phyloP scores from a whole-genome alignment of 2,797 vertebrate genomes.

The Gila robusta region DNA sequence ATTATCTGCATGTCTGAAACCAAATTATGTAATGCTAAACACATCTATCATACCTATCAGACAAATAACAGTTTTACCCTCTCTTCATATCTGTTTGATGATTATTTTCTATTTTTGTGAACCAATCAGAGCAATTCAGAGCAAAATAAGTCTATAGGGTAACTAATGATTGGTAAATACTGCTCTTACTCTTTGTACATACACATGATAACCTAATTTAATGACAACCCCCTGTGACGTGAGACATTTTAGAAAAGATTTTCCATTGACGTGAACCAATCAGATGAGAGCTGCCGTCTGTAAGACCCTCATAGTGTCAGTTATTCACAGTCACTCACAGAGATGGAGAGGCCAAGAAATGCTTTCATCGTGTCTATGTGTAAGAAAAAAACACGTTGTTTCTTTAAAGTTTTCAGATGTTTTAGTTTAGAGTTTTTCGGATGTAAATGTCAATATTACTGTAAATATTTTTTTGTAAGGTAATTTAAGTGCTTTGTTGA shows the following conservation, averaged over 20 bases:
- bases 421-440: neutral
- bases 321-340: neutral
- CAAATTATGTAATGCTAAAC: too few species aligned
- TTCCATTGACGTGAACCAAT: conserved; percentile 41
- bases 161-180: neutral
- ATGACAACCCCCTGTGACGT: neutral
- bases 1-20: neutral
- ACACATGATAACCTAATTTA: neutral
- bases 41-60: neutral
- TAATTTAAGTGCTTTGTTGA: neutral
- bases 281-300: neutral
- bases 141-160: neutral
- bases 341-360: conserved; percentile 38
- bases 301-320: neutral
- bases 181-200: too few species aligned
- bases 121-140: neutral
- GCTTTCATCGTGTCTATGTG: neutral
- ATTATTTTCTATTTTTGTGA: neutral
- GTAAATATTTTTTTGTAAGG: neutral
- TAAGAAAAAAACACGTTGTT: neutral
- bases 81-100: neutral
- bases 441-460: neutral
- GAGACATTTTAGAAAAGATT: neutral
- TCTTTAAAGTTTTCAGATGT: neutral
- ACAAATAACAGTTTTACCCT: neutral